Evolutionary conservation across 2,888 invertebrate species (phyloP).

Genomic region (Drosophila eohydei): DNA sequence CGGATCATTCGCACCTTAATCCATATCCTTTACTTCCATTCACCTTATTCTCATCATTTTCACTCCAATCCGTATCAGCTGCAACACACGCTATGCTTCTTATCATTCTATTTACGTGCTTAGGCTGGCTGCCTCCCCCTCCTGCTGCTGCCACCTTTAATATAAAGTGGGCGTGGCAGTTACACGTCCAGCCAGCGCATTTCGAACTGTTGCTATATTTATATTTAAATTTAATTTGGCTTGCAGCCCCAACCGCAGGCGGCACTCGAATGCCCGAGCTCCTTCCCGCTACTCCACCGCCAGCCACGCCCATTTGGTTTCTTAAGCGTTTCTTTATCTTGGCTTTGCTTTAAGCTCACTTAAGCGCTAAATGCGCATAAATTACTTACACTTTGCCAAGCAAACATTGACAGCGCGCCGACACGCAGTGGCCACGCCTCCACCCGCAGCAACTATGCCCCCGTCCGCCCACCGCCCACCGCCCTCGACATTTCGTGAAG

Average conservation of each 20-base stretch:
- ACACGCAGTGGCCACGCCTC: slow-evolving; percentile 51
- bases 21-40: neutral
- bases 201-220: slow-evolving; percentile 13
- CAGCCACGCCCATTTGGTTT: slow-evolving; percentile 35
- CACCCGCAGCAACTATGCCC: neutral
- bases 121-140: neutral
- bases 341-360: slow-evolving; percentile 73
- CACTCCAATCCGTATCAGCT: neutral
- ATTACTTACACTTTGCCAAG: slow-evolving; percentile 77
- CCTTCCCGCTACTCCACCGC: neutral
- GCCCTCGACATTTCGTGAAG: slow-evolving; percentile 7
- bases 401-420: slow-evolving; percentile 72
- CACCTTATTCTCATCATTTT: neutral
- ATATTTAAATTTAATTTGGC: slow-evolving; percentile 25
- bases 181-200: slow-evolving; percentile 1
- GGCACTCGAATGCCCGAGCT: neutral
- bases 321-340: slow-evolving; percentile 68
- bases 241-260: neutral
- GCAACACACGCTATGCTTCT: neutral
- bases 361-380: slow-evolving; percentile 80
- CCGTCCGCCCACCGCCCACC: slow-evolving; percentile 6
- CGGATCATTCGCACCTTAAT: neutral
- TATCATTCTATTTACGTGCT: neutral
- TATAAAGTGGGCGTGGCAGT: neutral
- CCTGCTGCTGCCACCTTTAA: neutral